Conservation (phyloP, 1,140 invertebrate species). For the Bombus terrestris region DNA sequence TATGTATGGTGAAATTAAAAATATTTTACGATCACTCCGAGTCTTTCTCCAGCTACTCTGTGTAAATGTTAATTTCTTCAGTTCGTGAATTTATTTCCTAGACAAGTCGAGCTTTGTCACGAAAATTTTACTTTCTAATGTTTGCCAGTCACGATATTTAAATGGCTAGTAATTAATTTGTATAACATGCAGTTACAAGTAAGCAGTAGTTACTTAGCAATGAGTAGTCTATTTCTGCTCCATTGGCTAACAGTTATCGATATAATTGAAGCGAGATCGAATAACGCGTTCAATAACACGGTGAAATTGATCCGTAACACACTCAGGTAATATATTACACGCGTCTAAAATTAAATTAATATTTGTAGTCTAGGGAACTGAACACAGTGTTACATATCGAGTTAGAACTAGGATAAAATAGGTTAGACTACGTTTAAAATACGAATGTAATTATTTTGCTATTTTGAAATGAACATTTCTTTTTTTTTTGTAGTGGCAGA, state of each 20-base stretch:
- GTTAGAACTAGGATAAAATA: background rate
- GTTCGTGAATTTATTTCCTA: background rate
- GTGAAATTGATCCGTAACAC: background rate
- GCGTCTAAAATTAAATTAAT: background rate
- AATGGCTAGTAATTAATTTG: background rate
- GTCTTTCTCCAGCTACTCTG: background rate
- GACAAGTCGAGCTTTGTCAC: background rate
- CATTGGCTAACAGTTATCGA: constrained; percentile 4
- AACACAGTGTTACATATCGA: background rate
- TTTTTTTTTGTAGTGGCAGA: background rate
- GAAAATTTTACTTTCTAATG: background rate
- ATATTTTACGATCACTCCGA: too few species aligned
- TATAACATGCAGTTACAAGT: too few species aligned
- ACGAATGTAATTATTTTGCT: background rate
- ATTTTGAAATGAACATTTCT: background rate
- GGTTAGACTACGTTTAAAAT: background rate
- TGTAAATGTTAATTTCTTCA: background rate
- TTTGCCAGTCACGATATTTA: background rate
- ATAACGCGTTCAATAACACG: background rate
- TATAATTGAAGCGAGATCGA: background rate
- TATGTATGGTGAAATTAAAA: too few species aligned
- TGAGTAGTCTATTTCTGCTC: background rate
- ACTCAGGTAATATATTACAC: background rate
- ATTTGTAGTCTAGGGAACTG: background rate
- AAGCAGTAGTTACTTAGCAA: background rate